Percentiles rank a stretch among this genome's conserved stretches.
Evolutionary conservation across 2,797 vertebrate species (phyloP).

Genomic region (Synanceia verrucosa): DNA sequence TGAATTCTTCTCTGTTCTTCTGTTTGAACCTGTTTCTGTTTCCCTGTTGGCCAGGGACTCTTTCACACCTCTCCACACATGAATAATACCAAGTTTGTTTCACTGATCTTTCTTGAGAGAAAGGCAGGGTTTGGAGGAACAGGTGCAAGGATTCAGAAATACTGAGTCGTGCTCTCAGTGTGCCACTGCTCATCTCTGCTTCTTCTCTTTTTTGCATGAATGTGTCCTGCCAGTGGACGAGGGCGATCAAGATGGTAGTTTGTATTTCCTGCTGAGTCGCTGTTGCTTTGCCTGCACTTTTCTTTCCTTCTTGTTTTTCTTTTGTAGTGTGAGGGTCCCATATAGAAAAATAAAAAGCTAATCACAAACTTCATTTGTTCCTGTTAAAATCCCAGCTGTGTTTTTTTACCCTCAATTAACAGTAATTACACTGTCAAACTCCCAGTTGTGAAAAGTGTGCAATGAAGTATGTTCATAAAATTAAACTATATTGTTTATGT

Average conservation of each 20-base stretch:
- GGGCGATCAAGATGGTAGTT: slow-evolving; percentile 82
- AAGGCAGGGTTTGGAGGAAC: slow-evolving; percentile 23
- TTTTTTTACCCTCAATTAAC: slow-evolving; percentile 61
- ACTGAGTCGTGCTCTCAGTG: slow-evolving; percentile 36
- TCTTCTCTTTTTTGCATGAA: slow-evolving; percentile 81
- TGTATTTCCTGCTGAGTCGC: slow-evolving; percentile 74
- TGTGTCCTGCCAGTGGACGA: slow-evolving; percentile 77
- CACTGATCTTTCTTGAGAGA: slow-evolving; percentile 3
- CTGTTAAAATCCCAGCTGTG: slow-evolving; percentile 13
- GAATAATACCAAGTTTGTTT: background rate
- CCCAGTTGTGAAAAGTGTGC: slow-evolving; percentile 55
- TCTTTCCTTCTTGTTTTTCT: slow-evolving; percentile 34
- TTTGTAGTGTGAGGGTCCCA: slow-evolving; percentile 43
- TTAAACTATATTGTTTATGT: slow-evolving; percentile 31
- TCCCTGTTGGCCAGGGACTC: background rate
- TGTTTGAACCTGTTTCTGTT: slow-evolving; percentile 30
- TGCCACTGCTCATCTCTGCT: slow-evolving; percentile 73
- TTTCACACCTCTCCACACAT: background rate
- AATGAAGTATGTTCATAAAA: slow-evolving; percentile 37
- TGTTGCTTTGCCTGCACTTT: slow-evolving; percentile 75
- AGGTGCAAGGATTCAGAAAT: slow-evolving; percentile 68
- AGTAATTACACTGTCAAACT: slow-evolving; percentile 40
- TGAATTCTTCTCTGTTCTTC: slow-evolving; percentile 60
- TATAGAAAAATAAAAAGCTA: slow-evolving; percentile 44
- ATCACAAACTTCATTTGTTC: slow-evolving; percentile 42